Evolutionary conservation across 1,140 invertebrate genomes (phyloP).

Genomic region (Caenorhabditis remanei): DNA sequence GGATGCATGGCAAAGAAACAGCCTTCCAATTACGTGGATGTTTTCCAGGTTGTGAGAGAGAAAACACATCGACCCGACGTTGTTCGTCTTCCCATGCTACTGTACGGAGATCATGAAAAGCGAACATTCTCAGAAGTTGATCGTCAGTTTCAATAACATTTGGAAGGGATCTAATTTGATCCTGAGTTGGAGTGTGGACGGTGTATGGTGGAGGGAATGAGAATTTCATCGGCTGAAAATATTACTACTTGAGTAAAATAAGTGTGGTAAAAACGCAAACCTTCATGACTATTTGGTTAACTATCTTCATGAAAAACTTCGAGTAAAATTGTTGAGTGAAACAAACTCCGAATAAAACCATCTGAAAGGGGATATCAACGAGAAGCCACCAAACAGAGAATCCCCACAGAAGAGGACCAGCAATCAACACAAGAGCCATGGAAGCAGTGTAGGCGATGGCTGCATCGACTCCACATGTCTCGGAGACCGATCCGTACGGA

Average conservation of each 20-base stretch:
- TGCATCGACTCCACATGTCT: constrained; percentile 16
- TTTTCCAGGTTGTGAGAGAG: constrained; percentile 56
- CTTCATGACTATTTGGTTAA: constrained; percentile 39
- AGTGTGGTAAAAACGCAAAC: background rate
- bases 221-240: constrained; percentile 56
- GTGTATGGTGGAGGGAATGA: constrained; percentile 56
- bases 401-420: background rate
- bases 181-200: constrained; percentile 28
- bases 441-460: background rate
- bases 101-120: constrained; percentile 50
- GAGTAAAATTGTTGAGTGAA: constrained; percentile 1
- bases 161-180: constrained; percentile 44
- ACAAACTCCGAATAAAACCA: background rate
- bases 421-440: background rate
- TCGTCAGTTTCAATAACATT: constrained; percentile 50
- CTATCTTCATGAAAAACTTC: background rate
- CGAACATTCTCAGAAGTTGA: constrained; percentile 52
- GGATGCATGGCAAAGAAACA: background rate
- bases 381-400: constrained; percentile 40
- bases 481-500: background rate
- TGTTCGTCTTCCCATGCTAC: constrained; percentile 27
- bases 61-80: constrained; percentile 43
- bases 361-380: background rate
- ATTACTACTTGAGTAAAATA: too few species aligned
- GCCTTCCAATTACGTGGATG: constrained; percentile 61